Percentiles rank a stretch among this genome's conserved stretches.
Evolutionary conservation across 2,113 vertebrate genomes (phyloP).

Genomic region (Sisor rabdophorus): DNA sequence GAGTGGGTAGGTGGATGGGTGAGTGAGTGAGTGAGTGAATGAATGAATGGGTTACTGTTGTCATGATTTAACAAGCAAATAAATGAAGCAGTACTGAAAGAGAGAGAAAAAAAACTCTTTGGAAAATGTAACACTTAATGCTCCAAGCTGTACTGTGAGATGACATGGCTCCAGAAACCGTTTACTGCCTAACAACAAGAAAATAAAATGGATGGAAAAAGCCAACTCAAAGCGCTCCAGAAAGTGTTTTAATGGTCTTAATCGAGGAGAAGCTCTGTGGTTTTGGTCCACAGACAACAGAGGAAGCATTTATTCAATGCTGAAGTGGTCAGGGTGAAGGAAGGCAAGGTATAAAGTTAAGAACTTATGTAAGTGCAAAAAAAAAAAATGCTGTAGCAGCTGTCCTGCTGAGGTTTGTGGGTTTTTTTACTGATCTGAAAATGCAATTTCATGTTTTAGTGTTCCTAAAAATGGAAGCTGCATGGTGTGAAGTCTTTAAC

Average conservation of each 20-base stretch:
- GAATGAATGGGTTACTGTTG: neutral
- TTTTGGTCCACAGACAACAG: neutral
- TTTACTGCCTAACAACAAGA: neutral
- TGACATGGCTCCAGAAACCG: neutral
- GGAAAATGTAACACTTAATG: neutral
- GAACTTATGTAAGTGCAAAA: neutral
- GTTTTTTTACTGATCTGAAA: neutral
- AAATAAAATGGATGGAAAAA: neutral
- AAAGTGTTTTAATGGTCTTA: neutral
- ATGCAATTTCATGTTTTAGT: neutral
- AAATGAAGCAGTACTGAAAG: neutral
- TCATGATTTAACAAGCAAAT: neutral
- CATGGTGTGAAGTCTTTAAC: neutral
- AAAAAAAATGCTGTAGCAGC: neutral
- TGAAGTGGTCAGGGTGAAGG: neutral
- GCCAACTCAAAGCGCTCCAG: constrained; percentile 1
- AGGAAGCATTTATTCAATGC: neutral
- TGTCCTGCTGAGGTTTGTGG: neutral
- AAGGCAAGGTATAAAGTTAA: neutral
- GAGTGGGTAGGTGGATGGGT: no score
- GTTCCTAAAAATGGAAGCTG: neutral
- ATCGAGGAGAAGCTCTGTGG: neutral
- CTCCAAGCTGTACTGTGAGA: neutral
- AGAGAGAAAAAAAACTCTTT: neutral
- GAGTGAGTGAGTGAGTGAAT: neutral